Conservation (phyloP, 2,113 vertebrate species). For the Puffinus mauretanicus region DNA sequence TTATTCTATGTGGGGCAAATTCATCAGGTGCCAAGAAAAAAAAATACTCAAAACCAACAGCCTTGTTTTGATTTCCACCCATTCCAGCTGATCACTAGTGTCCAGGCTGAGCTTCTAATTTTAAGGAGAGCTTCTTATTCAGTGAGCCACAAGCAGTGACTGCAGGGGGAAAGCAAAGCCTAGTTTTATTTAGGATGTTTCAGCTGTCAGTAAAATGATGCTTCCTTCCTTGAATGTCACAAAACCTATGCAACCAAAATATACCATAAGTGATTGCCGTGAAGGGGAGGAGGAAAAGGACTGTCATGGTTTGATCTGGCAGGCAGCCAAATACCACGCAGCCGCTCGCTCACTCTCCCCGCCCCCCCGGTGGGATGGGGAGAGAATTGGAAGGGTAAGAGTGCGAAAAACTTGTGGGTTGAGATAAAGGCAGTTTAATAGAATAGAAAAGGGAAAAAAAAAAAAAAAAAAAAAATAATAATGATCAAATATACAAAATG, state of each 20-base stretch:
- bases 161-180: not conserved
- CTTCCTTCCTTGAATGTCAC: not conserved
- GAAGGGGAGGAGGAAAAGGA: too few species aligned
- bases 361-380: too few species aligned
- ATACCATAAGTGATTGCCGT: not conserved
- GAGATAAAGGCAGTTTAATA: too few species aligned
- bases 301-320: too few species aligned
- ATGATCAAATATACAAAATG: too few species aligned
- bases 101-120: not conserved
- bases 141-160: not conserved
- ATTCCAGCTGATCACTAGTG: not conserved
- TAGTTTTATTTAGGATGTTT: not conserved
- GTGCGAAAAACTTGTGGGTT: too few species aligned
- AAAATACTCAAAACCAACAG: not conserved
- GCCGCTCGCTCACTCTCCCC: too few species aligned
- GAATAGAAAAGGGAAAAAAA: too few species aligned
- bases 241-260: not conserved
- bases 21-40: not conserved
- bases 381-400: too few species aligned
- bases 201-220: not conserved
- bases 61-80: slow-evolving; percentile 21
- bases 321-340: too few species aligned
- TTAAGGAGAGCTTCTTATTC: not conserved
- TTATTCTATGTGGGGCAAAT: not conserved
- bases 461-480: too few species aligned